These are phyloP conservation scores for Temnothorax ravouxi DNA, from an alignment of 2,888 invertebrate genomes.

Conservation along the genomic window DNA sequence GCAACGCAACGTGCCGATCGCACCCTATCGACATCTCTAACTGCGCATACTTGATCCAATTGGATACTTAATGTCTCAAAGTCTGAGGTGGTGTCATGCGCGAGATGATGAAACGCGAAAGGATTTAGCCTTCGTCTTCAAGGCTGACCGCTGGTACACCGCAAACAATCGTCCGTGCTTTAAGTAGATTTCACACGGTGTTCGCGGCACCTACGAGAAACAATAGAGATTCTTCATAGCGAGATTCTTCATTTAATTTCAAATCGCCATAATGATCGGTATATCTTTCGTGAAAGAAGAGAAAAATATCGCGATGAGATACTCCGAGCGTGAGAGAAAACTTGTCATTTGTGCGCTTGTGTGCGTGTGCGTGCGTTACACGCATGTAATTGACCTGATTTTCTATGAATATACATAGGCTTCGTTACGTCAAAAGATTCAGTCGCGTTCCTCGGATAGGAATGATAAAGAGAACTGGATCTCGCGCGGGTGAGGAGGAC, in stretches of 20 bases:
- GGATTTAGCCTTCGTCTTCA: constrained; percentile 83
- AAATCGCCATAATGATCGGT: constrained; percentile 5
- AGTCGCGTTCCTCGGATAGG: constrained; percentile 33
- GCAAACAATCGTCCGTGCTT: constrained; percentile 69
- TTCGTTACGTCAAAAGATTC: constrained; percentile 30
- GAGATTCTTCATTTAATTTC: constrained; percentile 8
- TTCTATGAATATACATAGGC: constrained; percentile 23
- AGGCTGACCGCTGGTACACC: constrained; percentile 78
- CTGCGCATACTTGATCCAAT: constrained; percentile 62
- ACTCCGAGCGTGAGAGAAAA: constrained; percentile 25
- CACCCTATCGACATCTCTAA: constrained; percentile 16
- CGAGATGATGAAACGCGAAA: constrained; percentile 83
- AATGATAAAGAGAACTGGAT: constrained; percentile 47
- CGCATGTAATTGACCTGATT: constrained; percentile 44
- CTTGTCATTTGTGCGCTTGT: neutral
- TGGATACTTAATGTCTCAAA: constrained; percentile 57
- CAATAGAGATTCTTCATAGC: neutral
- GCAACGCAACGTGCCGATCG: neutral
- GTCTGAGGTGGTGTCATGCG: constrained; percentile 73
- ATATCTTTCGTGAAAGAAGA: neutral
- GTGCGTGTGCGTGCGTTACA: neutral
- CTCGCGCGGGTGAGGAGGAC: neutral
- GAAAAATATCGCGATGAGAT: neutral
- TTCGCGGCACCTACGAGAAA: constrained; percentile 12
- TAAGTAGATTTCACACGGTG: constrained; percentile 66